Conservation (phyloP, 2,888 invertebrate genomes). For the Drosophila borealis region DNA sequence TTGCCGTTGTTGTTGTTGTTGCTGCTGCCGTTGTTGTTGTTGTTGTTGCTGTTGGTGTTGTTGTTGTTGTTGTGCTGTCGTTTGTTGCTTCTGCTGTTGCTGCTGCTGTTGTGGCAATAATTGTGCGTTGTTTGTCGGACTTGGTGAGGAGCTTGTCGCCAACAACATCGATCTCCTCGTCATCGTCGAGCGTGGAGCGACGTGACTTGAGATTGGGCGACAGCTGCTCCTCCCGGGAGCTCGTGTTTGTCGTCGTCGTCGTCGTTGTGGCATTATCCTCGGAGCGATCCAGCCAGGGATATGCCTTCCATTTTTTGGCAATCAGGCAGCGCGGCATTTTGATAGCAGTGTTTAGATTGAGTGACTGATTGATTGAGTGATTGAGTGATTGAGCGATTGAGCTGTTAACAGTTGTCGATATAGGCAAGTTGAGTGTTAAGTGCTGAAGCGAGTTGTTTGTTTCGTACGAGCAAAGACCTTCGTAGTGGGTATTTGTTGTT, state of each 20-base stretch:
- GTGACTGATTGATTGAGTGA: constrained; percentile 2
- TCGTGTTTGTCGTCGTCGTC: constrained; percentile 40
- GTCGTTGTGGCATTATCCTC: constrained; percentile 76
- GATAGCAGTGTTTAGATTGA: constrained; percentile 19
- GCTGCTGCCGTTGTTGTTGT: constrained; percentile 51
- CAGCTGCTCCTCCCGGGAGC: constrained; percentile 61
- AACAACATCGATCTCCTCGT: constrained; percentile 95
- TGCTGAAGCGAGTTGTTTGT: constrained; percentile 70
- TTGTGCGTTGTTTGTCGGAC: constrained; percentile 71
- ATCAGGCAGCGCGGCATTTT: constrained; percentile 97
- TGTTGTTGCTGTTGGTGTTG: constrained; percentile 43
- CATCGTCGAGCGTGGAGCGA: constrained; percentile 86
- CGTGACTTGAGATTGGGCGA: constrained; percentile 85
- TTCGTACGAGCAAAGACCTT: constrained; percentile 78
- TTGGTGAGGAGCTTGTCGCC: constrained; percentile 88
- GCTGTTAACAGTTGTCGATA: constrained; percentile 30
- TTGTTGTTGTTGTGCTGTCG: constrained; percentile 62
- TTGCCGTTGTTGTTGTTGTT: constrained; percentile 84
- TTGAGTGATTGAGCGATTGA: constrained; percentile 41
- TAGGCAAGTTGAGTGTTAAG: constrained; percentile 69
- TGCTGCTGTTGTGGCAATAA: constrained; percentile 37
- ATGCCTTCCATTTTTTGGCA: constrained; percentile 98
- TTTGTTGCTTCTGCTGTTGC: constrained; percentile 45
- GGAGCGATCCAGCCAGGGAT: constrained; percentile 90
- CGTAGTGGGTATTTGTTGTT: constrained; percentile 62